Percentiles rank a stretch among this genome's conserved stretches.
phyloP scores from a whole-genome alignment of 2,888 invertebrate genomes.

The Desoria tigrina region DNA sequence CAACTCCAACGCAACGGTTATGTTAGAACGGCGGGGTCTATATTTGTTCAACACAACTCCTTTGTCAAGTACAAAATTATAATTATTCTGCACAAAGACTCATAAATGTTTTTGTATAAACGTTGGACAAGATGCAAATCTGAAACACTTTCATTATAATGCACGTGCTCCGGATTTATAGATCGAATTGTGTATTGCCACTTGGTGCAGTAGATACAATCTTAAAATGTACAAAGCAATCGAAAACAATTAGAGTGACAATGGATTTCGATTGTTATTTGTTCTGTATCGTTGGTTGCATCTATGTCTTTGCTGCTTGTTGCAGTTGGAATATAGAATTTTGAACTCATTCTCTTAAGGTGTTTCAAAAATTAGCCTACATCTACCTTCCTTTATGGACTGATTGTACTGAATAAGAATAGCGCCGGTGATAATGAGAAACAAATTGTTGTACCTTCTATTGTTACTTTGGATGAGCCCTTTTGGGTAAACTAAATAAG shows the following conservation, averaged over 20 bases:
- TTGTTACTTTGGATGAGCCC: too few relatives aligned
- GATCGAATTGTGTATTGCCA: too few relatives aligned
- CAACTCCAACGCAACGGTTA: too few relatives aligned
- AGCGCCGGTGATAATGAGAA: too few relatives aligned
- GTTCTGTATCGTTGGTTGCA: neutral
- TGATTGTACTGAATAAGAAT: too few relatives aligned
- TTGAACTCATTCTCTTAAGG: neutral
- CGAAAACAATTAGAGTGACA: neutral
- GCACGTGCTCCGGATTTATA: too few relatives aligned
- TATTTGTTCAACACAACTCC: neutral
- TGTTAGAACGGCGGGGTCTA: too few relatives aligned
- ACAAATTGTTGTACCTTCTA: too few relatives aligned
- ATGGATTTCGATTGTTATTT: neutral
- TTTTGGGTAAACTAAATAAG: too few relatives aligned
- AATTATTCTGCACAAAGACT: neutral
- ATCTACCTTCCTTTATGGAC: neutral
- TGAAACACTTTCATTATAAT: too few relatives aligned
- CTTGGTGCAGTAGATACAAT: neutral
- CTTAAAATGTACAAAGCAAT: neutral
- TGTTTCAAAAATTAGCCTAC: constrained; percentile 1
- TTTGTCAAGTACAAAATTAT: neutral
- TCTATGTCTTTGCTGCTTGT: neutral
- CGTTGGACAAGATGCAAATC: too few relatives aligned
- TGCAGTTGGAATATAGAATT: neutral
- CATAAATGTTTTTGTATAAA: neutral